A percentile compares a stretch with the other conserved stretches of the same genome.
These are phyloP conservation scores for Taphrorychus bicolor DNA, from an alignment of 2,888 invertebrate genomes.

Conservation along the genomic window DNA sequence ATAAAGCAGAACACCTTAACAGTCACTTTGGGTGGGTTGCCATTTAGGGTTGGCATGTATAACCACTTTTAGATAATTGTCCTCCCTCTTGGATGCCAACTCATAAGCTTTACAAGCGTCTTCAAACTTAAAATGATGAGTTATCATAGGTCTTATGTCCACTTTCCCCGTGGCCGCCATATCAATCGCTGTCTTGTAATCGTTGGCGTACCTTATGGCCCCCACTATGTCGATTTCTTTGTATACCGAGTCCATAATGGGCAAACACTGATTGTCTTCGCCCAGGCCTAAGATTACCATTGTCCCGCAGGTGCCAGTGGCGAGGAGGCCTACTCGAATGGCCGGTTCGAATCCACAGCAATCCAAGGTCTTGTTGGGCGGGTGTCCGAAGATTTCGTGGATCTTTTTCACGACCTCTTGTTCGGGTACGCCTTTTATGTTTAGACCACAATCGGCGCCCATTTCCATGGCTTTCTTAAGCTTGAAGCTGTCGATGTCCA, in stretches of 20 bases:
- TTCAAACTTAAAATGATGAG: conserved; percentile 80
- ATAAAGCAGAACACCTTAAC: conserved; percentile 13
- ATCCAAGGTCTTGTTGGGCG: conserved; percentile 81
- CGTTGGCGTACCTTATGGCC: conserved; percentile 91
- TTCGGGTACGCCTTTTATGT: conserved; percentile 65
- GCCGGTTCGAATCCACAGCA: conserved; percentile 86
- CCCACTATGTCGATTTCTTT: conserved; percentile 92
- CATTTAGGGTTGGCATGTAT: conserved; percentile 69
- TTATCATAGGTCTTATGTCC: conserved; percentile 82
- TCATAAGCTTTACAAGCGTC: conserved; percentile 85
- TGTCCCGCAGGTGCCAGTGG: conserved; percentile 85
- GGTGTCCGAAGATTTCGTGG: conserved; percentile 65
- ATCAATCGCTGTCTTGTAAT: conserved; percentile 79
- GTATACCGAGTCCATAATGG: conserved; percentile 79
- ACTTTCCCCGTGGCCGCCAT: conserved; percentile 79
- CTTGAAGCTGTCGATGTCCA: conserved; percentile 67
- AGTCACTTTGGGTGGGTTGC: conserved; percentile 43
- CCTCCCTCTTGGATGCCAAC: conserved; percentile 73
- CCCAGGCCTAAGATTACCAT: conserved; percentile 90
- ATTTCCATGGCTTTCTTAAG: conserved; percentile 76
- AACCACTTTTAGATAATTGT: conserved; percentile 85
- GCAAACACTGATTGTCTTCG: conserved; percentile 76
- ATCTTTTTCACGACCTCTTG: conserved; percentile 67
- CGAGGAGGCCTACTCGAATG: conserved; percentile 73
- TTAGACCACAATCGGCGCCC: conserved; percentile 76